A percentile compares a stretch with the other conserved stretches of the same genome.
Evolutionary conservation across 2,797 vertebrate species (phyloP).

Genomic region (Sebastiscus tertius): DNA sequence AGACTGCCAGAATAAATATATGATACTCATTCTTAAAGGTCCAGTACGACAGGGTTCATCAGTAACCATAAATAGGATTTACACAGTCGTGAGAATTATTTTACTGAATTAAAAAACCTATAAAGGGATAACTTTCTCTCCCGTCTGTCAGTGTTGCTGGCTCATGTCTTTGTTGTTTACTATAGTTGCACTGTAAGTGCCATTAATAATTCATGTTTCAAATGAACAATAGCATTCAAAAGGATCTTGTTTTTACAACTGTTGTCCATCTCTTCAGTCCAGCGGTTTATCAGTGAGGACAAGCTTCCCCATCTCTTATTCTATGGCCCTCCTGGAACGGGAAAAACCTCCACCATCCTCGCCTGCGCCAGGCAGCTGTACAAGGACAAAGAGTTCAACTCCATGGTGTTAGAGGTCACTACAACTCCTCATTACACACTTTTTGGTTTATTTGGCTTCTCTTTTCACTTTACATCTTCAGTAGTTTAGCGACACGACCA

Average conservation of each 20-base stretch:
- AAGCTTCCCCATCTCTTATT: conserved; percentile 93
- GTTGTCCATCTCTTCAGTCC: conserved; percentile 80
- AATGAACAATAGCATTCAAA: not conserved
- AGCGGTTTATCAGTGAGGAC: conserved; percentile 94
- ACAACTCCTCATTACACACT: not conserved
- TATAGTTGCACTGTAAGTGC: not conserved
- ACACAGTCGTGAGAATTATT: not conserved
- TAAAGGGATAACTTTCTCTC: not conserved
- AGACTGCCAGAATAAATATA: not conserved
- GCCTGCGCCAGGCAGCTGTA: conserved; percentile 94
- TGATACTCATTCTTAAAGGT: not conserved
- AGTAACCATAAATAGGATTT: not conserved
- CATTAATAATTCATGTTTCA: not conserved
- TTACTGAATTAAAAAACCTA: not conserved
- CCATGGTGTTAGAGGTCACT: conserved; percentile 95
- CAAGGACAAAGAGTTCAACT: conserved; percentile 91
- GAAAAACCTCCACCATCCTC: conserved; percentile 96
- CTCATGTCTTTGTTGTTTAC: not conserved
- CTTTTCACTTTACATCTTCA: not conserved
- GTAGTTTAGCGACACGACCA: not conserved
- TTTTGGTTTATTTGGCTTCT: not conserved
- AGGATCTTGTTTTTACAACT: not conserved
- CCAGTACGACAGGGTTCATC: not conserved
- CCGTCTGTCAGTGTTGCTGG: not conserved
- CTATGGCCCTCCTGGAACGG: conserved; percentile 97